Conservation (phyloP, 1,140 invertebrate species). For the Stegodyphus dumicola region DNA sequence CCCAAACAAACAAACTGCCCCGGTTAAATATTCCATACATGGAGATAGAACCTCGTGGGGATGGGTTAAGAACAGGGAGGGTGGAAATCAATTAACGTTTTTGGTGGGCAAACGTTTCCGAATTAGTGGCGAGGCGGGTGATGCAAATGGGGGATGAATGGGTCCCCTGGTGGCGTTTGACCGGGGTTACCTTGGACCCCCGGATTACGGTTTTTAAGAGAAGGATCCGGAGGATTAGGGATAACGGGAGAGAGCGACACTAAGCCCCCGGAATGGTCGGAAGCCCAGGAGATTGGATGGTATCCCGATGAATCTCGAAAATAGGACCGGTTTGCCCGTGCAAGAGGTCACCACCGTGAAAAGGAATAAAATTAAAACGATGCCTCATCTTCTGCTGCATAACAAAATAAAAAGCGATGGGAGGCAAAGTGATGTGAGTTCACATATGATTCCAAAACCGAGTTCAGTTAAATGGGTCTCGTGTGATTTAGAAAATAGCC, state of each 20-base stretch:
- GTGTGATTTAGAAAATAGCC: too few relatives aligned
- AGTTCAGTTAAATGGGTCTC: too few relatives aligned
- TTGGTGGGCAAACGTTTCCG: constrained; percentile 40
- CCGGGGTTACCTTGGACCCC: constrained; percentile 21
- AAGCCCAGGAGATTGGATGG: neutral
- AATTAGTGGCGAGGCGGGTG: constrained; percentile 29
- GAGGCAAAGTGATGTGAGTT: too few relatives aligned
- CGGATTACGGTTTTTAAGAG: constrained; percentile 49
- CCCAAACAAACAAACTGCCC: neutral
- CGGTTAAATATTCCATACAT: neutral
- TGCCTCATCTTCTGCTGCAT: too few relatives aligned
- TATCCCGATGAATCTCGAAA: too few relatives aligned
- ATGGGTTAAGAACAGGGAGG: neutral
- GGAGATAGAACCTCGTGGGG: neutral
- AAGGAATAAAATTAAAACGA: constrained; percentile 42
- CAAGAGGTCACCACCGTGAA: constrained; percentile 24
- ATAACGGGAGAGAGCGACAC: neutral
- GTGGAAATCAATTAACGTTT: constrained; percentile 54
- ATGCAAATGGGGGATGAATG: constrained; percentile 58
- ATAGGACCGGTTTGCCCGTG: constrained; percentile 5
- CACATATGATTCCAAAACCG: too few relatives aligned
- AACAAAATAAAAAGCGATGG: too few relatives aligned
- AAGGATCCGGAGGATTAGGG: constrained; percentile 33
- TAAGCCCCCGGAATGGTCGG: constrained; percentile 40
- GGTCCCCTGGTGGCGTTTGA: constrained; percentile 53